These are phyloP conservation scores for Pituophis catenifer DNA, from an alignment of 2,113 vertebrate species.

Conservation along the genomic window DNA sequence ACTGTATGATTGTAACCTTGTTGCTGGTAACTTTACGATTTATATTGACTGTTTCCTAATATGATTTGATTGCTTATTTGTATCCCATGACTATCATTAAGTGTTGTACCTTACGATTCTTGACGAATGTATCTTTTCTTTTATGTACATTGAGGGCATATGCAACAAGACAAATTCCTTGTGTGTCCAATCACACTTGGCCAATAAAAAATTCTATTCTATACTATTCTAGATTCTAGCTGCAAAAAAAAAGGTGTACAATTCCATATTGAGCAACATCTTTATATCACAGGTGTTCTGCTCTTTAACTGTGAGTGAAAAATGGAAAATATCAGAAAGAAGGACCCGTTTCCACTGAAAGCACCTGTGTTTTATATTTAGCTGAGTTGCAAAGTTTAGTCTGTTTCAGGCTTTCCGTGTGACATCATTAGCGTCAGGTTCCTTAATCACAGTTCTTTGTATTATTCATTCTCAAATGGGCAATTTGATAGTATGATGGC, in stretches of 20 bases:
- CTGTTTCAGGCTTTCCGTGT: neutral
- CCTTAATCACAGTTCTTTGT: neutral
- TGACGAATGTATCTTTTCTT: no score
- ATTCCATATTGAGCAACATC: neutral
- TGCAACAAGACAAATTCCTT: no score
- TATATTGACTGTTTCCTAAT: no score
- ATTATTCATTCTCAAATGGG: neutral
- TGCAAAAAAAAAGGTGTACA: slow-evolving; percentile 25
- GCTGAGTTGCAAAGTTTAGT: neutral
- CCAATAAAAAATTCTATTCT: no score
- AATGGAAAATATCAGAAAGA: neutral
- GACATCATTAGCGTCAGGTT: neutral
- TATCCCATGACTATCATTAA: no score
- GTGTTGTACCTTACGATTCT: no score
- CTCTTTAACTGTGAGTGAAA: neutral
- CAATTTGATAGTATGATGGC: neutral
- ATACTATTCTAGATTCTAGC: slow-evolving; percentile 39
- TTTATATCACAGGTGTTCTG: neutral
- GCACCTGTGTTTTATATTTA: neutral
- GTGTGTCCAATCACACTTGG: no score
- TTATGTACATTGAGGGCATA: no score
- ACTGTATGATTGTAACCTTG: no score
- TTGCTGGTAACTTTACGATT: no score
- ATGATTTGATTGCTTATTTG: no score
- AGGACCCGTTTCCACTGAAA: neutral